Conservation (phyloP, 2,888 invertebrate genomes). For the Muschampia plurimacula region DNA sequence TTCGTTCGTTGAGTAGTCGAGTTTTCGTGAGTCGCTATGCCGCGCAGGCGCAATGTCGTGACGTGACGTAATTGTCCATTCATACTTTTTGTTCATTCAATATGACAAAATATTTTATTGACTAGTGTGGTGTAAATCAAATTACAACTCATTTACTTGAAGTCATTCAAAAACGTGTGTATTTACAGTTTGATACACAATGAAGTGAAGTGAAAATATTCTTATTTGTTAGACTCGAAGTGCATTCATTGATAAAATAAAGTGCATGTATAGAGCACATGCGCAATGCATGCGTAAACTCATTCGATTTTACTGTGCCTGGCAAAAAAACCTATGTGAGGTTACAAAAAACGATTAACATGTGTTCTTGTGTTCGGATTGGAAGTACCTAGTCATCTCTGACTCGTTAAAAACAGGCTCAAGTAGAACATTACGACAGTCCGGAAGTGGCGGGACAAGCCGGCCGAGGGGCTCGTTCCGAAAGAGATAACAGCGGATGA, state of each 20-base stretch:
- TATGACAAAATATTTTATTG: constrained; percentile 71
- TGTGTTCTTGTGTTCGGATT: constrained; percentile 57
- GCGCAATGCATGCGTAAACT: constrained; percentile 71
- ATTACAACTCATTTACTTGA: constrained; percentile 47
- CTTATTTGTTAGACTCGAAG: constrained; percentile 54
- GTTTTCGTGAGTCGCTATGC: constrained; percentile 44
- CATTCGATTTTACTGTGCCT: constrained; percentile 56
- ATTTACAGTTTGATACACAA: constrained; percentile 43
- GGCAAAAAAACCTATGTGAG: constrained; percentile 58
- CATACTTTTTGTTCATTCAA: constrained; percentile 84
- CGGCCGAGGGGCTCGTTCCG: constrained; percentile 82
- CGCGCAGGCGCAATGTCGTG: constrained; percentile 80
- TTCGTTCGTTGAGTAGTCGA: background rate
- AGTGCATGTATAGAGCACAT: constrained; percentile 77
- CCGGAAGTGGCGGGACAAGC: constrained; percentile 85
- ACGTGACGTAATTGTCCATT: constrained; percentile 85
- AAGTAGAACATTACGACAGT: constrained; percentile 85
- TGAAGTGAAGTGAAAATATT: constrained; percentile 51
- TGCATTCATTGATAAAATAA: constrained; percentile 78
- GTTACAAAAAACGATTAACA: constrained; percentile 55
- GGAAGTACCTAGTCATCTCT: constrained; percentile 55
- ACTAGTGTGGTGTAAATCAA: constrained; percentile 60
- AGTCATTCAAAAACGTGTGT: constrained; percentile 44
- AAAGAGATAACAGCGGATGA: constrained; percentile 86
- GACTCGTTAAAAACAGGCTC: constrained; percentile 66